Conservation (phyloP, 2,113 vertebrate genomes). For the Brachyhypopomus occidentalis region DNA sequence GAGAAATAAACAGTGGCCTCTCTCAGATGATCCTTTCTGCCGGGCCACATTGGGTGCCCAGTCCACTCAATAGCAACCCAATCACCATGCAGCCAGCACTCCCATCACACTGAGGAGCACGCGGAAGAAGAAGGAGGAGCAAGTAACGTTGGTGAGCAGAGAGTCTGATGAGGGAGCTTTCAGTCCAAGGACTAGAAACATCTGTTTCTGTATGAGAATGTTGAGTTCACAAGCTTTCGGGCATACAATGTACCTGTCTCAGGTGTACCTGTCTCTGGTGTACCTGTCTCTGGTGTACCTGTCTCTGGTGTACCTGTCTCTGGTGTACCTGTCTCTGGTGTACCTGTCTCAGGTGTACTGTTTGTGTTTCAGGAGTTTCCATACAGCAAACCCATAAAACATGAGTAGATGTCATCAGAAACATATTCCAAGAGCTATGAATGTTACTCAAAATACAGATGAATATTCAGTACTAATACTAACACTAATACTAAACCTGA, state of each 20-base stretch:
- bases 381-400: neutral
- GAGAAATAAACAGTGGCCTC: slow-evolving; percentile 41
- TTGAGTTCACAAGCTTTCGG: neutral
- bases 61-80: slow-evolving; percentile 74
- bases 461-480: neutral
- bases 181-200: neutral
- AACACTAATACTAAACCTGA: neutral
- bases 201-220: neutral
- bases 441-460: slow-evolving; percentile 51
- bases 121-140: slow-evolving; percentile 36
- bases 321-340: neutral
- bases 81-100: slow-evolving; percentile 75
- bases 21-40: slow-evolving; percentile 59
- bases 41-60: slow-evolving; percentile 65
- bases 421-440: neutral
- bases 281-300: slow-evolving; percentile 7
- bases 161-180: neutral
- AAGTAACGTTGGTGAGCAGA: neutral
- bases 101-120: slow-evolving; percentile 61
- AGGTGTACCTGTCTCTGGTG: neutral
- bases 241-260: neutral
- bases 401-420: no score
- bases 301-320: neutral
- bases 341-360: slow-evolving; percentile 5
- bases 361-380: neutral